Base-by-base conservation (phyloP, 2,113 vertebrate species). In the Symphodus melops region DNA sequence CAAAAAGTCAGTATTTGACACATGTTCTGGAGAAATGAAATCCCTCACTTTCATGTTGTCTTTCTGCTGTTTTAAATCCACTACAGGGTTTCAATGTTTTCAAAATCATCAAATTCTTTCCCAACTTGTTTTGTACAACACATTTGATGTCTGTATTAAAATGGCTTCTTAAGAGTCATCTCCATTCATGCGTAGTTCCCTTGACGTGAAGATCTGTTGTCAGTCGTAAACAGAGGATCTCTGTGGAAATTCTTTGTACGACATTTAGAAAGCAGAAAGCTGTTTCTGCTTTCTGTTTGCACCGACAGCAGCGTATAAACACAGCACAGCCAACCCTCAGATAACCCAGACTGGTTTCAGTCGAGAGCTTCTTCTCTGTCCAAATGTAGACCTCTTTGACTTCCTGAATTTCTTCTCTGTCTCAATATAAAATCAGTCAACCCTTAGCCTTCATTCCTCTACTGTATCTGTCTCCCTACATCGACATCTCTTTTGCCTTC, bases 371-470 rank as follows among this genome's bases (percentile, higher is more conserved):
- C 54, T 28, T 56, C 25, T 77, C 23, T 63, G 63, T 74, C 64
- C 64, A 77, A 83, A 89, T 68, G 77, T 59, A 81, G 55, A 70
- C 14, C 37, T 65, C 68, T 74, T 37, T 28, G 75, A 81, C 61
- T 42, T 25, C 42, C 52, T 44, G 63, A 82, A 85, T 42, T 57
- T 63, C 71, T 48, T 77, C 41, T 10, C 44, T 60, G 79, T 12
- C 81, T 83, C 46, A 10, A 82, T 76, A 84, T 60, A 81, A 39
- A 12, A 3, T 66, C 65, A 82, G 71, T 42, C 72, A 54, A 37
- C 59, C 25, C 56, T 28, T 72, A 12, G 54, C 20, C 61, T 68
- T 39, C 46, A 55, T 77, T 1, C 59, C 44, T n/a, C 17, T 20
- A 21, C 44, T n/a, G 13, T 20, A 21, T 75, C 39, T 71, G 71